A percentile compares a stretch with the other conserved stretches of the same genome.
Conservation (phyloP, 2,113 vertebrate species). For the Heterotilapia buettikoferi region DNA sequence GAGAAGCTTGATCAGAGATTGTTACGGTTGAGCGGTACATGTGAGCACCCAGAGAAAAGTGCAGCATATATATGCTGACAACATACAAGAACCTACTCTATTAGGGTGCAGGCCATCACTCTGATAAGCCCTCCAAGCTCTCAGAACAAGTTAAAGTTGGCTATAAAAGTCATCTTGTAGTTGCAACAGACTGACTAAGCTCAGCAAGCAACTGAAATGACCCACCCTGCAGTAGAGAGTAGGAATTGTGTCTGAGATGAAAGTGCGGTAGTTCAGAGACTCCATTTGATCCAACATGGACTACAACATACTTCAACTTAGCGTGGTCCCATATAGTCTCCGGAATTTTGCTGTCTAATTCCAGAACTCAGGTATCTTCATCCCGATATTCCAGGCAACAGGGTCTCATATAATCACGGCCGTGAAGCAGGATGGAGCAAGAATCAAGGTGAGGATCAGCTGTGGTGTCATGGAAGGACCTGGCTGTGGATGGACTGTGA, state of each 20-base stretch:
- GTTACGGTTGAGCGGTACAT: not conserved
- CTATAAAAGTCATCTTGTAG: not conserved
- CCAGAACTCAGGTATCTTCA: not conserved
- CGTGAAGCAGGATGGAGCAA: not conserved
- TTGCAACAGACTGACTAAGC: not conserved
- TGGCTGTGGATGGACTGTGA: not conserved
- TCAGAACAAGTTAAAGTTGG: not conserved
- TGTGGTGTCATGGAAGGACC: not conserved
- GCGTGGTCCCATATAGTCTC: not conserved
- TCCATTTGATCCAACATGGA: not conserved
- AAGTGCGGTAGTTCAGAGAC: not conserved
- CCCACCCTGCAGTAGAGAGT: not conserved
- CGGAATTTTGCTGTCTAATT: not conserved
- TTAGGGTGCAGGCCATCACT: not conserved
- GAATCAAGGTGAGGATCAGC: not conserved
- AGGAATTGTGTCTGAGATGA: not conserved
- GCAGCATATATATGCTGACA: not conserved
- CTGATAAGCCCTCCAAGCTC: not conserved
- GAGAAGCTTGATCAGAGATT: not conserved
- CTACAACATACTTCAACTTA: not conserved
- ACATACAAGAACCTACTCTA: not conserved
- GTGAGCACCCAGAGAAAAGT: not conserved
- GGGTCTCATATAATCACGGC: not conserved
- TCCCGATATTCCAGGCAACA: not conserved
- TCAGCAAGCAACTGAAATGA: not conserved